Evolutionary conservation across 1,140 invertebrate genomes (phyloP), one percentile per base, ranked within the genome.

Genomic region (Drosophila nasuta): DNA sequence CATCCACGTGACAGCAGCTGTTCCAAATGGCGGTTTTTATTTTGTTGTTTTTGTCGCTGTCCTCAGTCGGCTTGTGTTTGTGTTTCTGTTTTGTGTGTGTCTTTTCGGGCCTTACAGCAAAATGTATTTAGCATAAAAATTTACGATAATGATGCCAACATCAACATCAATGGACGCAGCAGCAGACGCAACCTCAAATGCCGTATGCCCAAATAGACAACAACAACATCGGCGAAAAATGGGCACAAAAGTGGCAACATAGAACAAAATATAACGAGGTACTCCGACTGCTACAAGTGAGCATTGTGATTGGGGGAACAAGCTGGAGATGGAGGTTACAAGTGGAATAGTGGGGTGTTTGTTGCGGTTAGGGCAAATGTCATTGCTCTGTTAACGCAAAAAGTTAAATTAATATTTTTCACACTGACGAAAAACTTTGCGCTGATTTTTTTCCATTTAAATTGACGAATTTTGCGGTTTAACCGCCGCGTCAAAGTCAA

Each of bases 51-150:
- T 41, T 67, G 33, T 38, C 52, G 43, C 38, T 48, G 43, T 20
- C 56, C 49, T 28, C 15, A 43, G 15, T 57, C 73, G 64, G 49
- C 81, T 48, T 77, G 63, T 64, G 48, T 33, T 33, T 33, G n/a
- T 49, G 60, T 73, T 33, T 62, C 33, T 65, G 69, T 62, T 62
- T 51, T 52, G 48, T 79, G 52, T 79, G 52, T 71, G 59, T 77
- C 58, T 81, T 76, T 59, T 69, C 69, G 62, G 69, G 66, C 58
- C 51, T 62, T 67, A 90, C 89, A 87, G 62, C 81, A 63, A 91
- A 91, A 85, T 80, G 90, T 91, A 91, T 91, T 91, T 91, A 91
- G 86, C 90, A 91, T 91, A 91, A 91, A 91, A 91, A 88, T 91
- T 91, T 91, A 91, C 90, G 91, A 91, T 91, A 91, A 91, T 91